These are phyloP conservation scores for Pseudeuparius sepicola DNA, from an alignment of 2,888 invertebrate species.

Conservation along the genomic window DNA sequence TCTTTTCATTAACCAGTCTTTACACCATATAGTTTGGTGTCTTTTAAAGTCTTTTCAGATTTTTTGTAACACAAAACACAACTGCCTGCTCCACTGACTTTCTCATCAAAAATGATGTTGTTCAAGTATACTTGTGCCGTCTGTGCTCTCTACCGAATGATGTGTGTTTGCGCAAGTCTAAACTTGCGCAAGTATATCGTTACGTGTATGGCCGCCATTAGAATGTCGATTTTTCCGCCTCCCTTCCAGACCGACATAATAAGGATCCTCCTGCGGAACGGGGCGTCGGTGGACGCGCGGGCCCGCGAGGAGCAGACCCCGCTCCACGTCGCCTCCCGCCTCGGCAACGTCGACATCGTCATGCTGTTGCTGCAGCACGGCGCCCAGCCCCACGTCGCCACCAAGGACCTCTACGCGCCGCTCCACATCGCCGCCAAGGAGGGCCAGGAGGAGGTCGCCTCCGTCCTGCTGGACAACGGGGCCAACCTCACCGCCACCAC, in stretches of 20 bases:
- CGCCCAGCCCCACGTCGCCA: slow-evolving; percentile 77
- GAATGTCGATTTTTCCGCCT: no score
- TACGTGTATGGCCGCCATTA: no score
- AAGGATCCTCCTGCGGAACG: slow-evolving; percentile 85
- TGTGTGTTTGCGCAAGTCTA: no score
- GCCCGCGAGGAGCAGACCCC: slow-evolving; percentile 91
- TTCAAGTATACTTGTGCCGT: no score
- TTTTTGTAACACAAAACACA: no score
- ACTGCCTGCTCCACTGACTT: no score
- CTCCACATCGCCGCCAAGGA: slow-evolving; percentile 97
- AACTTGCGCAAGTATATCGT: no score
- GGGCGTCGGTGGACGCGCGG: slow-evolving; percentile 61
- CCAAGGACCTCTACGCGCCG: slow-evolving; percentile 93
- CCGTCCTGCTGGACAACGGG: slow-evolving; percentile 81
- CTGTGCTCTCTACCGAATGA: no score
- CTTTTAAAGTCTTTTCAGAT: no score
- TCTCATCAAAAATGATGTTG: no score
- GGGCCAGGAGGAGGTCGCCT: slow-evolving; percentile 86
- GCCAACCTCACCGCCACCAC: slow-evolving; percentile 87
- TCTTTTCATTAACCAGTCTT: no score
- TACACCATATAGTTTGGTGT: no score
- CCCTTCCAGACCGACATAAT: slow-evolving; percentile 73
- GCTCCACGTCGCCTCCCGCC: slow-evolving; percentile 87
- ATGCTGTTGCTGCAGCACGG: slow-evolving; percentile 90
- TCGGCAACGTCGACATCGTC: slow-evolving; percentile 95